Evolutionary conservation across 2,888 invertebrate genomes (phyloP).

Genomic region (Lomographa bimaculata): DNA sequence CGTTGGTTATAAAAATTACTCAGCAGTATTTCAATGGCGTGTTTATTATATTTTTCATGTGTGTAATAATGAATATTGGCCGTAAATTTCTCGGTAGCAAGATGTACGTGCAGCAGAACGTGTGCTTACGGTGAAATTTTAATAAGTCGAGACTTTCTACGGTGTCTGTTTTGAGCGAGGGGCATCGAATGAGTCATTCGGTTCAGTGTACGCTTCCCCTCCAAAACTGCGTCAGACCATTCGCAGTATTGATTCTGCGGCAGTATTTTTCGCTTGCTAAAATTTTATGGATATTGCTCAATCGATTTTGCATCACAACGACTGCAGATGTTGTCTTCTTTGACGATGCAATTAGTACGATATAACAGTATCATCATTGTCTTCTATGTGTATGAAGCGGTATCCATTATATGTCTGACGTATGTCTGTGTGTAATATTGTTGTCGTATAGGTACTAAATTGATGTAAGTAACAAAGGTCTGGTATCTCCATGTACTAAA

Average conservation of each 20-base stretch:
- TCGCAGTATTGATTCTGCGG: slow-evolving; percentile 45
- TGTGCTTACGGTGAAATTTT: slow-evolving; percentile 78
- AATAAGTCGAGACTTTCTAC: slow-evolving; percentile 76
- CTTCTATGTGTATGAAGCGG: no score
- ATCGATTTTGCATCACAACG: slow-evolving; percentile 39
- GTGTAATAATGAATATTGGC: slow-evolving; percentile 14
- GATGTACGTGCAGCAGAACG: slow-evolving; percentile 53
- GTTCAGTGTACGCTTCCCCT: slow-evolving; percentile 66
- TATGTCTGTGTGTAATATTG: no score
- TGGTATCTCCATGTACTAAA: no score
- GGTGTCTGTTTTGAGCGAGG: slow-evolving; percentile 44
- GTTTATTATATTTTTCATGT: background rate
- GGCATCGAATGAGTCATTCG: slow-evolving; percentile 48
- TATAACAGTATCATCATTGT: background rate
- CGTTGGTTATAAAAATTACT: slow-evolving; percentile 6
- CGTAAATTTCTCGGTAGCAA: slow-evolving; percentile 43
- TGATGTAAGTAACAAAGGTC: no score
- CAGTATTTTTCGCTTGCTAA: slow-evolving; percentile 32
- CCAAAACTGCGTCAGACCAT: slow-evolving; percentile 37
- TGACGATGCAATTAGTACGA: background rate
- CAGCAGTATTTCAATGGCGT: slow-evolving; percentile 4
- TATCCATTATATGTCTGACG: no score
- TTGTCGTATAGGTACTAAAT: no score
- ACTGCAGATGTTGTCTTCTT: slow-evolving; percentile 20
- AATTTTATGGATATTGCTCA: slow-evolving; percentile 38